These are phyloP conservation scores for Neotoma lepida DNA, from an alignment of 2,113 vertebrate species.

Conservation along the genomic window DNA sequence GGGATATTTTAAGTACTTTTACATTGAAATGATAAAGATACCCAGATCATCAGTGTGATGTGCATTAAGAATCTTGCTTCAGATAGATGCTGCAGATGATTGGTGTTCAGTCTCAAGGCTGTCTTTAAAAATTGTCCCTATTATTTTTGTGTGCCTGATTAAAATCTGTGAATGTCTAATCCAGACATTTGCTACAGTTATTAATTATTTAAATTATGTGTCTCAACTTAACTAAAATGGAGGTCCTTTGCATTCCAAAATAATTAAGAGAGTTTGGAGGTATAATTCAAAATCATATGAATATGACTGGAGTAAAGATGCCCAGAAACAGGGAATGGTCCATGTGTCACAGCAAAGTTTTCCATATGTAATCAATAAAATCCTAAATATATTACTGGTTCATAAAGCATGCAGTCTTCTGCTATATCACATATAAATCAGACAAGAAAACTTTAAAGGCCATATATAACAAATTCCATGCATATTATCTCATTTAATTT, in stretches of 20 bases:
- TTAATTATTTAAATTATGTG: constrained; percentile 66
- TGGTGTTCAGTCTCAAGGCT: not conserved
- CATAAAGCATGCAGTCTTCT: not conserved
- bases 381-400: not conserved
- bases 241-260: constrained; percentile 29
- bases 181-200: constrained; percentile 45
- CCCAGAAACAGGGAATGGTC: not conserved
- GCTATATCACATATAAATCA: not conserved
- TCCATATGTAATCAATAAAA: not conserved
- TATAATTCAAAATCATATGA: constrained; percentile 64
- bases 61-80: not conserved
- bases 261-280: constrained; percentile 52
- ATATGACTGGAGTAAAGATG: not conserved
- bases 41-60: not conserved
- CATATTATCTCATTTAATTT: constrained; percentile 20
- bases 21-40: not conserved
- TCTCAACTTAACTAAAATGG: constrained; percentile 55
- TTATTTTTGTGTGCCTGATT: constrained; percentile 44
- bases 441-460: constrained; percentile 12
- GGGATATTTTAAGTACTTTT: not conserved
- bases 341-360: not conserved
- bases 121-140: constrained; percentile 34
- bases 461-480: not conserved
- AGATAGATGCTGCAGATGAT: not conserved
- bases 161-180: constrained; percentile 29